Base-by-base conservation (phyloP, 1,140 invertebrate species). In the Neodiprion pinetum region DNA sequence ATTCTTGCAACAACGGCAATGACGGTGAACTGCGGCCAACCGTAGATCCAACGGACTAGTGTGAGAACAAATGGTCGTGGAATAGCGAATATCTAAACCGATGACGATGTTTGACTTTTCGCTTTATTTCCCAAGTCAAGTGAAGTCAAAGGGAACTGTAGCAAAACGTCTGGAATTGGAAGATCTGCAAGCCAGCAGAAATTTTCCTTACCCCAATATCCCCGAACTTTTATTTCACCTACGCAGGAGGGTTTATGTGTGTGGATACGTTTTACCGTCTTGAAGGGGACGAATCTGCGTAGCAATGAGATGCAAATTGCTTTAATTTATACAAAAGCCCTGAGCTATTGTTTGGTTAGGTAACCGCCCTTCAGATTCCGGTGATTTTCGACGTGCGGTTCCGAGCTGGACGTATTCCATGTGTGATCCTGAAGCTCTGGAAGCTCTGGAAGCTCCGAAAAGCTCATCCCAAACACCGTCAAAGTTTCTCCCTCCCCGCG, bases 311-410 rank as follows among this genome's bases (percentile, higher is more conserved):
- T 83, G 84, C 78, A 86, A 86, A 86, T 85, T 83, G 80, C 80
- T 84, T 82, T 81, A 85, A 85, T 85, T 84, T 85, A 83, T 85
- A 81, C 79, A 74, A 77, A 77, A 77, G 76, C 66, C 66, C 71
- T 17, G 28, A 75, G 80, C 79, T 76, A 80, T 81, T 84, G 83
- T 83, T 85, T 82, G 81, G 80, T 79, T 53, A 80, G 79, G 77
- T 80, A 84, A 76, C 74, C 80, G 78, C 77, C 77, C 77, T 74
- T 48, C 69, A 69, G 78, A 82, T 80, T 78, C 70, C 67, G 75
- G 75, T 50, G 72, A 61, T 61, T 61, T 61, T 61, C 5, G 53
- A 61, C 53, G 9, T 14, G 11, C 53, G 53, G 53, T 12, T 61
- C 8, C 3, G 53, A 17, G 4, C 53, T 17, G 8, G 53, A 61